Percentiles rank a stretch among this genome's conserved stretches.
phyloP scores from a whole-genome alignment of 2,113 vertebrate genomes.

The Notothenia rossii region DNA sequence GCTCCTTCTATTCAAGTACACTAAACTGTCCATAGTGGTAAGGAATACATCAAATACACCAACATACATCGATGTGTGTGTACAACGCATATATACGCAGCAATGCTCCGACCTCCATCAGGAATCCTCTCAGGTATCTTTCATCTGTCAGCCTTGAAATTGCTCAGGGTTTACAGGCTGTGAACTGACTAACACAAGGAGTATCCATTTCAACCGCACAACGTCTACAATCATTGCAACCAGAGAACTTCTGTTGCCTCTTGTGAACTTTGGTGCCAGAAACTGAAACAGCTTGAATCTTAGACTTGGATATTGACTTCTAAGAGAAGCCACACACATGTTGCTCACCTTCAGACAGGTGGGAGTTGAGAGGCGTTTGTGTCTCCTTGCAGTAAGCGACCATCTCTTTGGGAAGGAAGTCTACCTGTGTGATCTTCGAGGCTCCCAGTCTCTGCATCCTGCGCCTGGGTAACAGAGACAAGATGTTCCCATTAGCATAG shows the following conservation, averaged over 20 bases:
- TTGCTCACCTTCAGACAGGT: constrained; percentile 92
- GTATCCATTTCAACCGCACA: constrained; percentile 49
- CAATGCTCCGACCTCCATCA: neutral
- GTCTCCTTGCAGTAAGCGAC: constrained; percentile 97
- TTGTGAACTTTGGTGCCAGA: constrained; percentile 7
- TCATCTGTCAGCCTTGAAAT: constrained; percentile 77
- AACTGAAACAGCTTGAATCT: constrained; percentile 9
- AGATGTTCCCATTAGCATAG: constrained; percentile 19
- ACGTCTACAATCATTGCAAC: constrained; percentile 46
- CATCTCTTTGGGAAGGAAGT: constrained; percentile 94
- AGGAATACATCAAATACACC: neutral
- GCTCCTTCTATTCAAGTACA: neutral
- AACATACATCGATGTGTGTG: neutral
- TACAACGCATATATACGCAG: neutral
- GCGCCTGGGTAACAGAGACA: constrained; percentile 82
- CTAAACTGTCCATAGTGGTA: neutral
- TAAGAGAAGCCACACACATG: constrained; percentile 12
- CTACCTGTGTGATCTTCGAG: constrained; percentile 96
- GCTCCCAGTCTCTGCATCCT: constrained; percentile 92
- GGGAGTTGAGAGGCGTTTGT: constrained; percentile 90
- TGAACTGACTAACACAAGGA: constrained; percentile 18
- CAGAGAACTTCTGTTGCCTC: constrained; percentile 20
- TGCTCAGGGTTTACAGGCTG: constrained; percentile 39
- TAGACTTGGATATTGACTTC: constrained; percentile 1
- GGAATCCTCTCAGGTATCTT: constrained; percentile 83